A percentile compares a stretch with the other conserved stretches of the same genome.
phyloP scores from a whole-genome alignment of 2,797 vertebrate species.

The Argya squamiceps region DNA sequence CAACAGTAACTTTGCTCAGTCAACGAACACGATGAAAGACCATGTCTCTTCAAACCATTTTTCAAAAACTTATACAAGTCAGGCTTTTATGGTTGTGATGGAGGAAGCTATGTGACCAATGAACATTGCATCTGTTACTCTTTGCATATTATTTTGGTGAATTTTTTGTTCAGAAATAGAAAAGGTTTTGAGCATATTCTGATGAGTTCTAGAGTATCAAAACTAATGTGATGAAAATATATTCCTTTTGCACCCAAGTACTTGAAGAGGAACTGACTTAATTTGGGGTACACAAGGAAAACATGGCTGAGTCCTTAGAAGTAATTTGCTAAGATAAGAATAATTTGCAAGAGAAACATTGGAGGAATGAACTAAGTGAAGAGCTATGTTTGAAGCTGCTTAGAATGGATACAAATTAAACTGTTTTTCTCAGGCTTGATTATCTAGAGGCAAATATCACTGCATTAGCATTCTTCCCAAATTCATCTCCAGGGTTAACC shows the following conservation, averaged over 20 bases:
- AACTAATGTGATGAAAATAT: neutral
- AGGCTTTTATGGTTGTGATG: neutral
- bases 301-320: neutral
- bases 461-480: conserved; percentile 52
- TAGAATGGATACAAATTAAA: conserved; percentile 14
- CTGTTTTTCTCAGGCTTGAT: conserved; percentile 14
- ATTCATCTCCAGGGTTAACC: conserved; percentile 49
- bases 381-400: neutral
- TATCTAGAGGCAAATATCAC: conserved; percentile 26
- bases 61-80: neutral
- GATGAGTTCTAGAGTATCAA: neutral
- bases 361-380: neutral
- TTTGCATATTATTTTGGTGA: neutral
- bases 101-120: neutral
- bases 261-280: neutral
- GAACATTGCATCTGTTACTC: neutral
- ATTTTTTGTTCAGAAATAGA: neutral
- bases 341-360: neutral
- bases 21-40: neutral
- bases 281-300: neutral
- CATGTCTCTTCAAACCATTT: accelerated
- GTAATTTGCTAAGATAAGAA: neutral
- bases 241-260: neutral
- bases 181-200: neutral
- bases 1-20: neutral